Evolutionary conservation across 2,797 vertebrate genomes (phyloP).

Genomic region (Phataginus tricuspis): DNA sequence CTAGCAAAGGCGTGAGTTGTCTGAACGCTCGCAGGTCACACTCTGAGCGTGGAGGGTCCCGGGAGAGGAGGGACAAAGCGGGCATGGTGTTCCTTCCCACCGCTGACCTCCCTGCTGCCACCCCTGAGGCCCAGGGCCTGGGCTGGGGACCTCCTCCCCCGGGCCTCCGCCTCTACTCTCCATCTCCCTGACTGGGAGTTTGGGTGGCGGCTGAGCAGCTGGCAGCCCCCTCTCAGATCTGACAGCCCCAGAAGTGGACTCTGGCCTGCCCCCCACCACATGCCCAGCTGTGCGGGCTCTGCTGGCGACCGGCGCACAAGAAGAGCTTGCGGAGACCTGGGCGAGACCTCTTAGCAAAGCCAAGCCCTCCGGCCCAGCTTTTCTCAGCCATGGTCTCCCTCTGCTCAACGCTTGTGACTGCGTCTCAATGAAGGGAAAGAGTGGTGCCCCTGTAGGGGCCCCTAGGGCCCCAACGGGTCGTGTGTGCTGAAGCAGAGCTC

Average conservation of each 20-base stretch:
- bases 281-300: neutral
- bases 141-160: too few species aligned
- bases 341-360: neutral
- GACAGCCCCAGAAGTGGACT: neutral
- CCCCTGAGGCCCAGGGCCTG: accelerated
- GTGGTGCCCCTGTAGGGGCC: neutral
- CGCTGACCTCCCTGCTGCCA: neutral
- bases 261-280: accelerated
- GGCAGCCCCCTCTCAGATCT: neutral
- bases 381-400: neutral
- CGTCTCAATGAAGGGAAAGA: neutral
- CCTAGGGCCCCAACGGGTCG: neutral
- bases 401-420: neutral
- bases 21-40: neutral
- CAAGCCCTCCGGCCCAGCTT: neutral
- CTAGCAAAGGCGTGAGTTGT: accelerated
- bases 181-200: too few species aligned
- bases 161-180: neutral
- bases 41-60: neutral
- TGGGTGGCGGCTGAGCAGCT: neutral
- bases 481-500: neutral
- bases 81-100: accelerated
- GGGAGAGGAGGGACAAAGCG: neutral
- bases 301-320: accelerated
- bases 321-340: accelerated